Evolutionary conservation across 2,113 vertebrate species (phyloP).

Genomic region (Taxidea taxus): DNA sequence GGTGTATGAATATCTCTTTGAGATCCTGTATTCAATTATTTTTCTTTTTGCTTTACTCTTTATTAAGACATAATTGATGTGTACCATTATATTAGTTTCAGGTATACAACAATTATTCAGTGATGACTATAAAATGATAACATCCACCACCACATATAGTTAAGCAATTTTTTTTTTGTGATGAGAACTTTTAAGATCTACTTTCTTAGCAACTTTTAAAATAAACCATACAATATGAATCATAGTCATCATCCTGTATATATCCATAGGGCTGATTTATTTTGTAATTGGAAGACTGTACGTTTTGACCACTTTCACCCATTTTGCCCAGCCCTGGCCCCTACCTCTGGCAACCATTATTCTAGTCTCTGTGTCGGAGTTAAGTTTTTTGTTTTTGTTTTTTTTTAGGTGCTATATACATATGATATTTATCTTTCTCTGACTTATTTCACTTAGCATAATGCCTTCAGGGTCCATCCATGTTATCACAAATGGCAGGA

Average conservation of each 20-base stretch:
- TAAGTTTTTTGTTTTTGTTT: background rate
- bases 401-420: background rate
- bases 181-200: background rate
- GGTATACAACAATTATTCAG: background rate
- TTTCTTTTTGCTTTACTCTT: background rate
- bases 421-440: background rate
- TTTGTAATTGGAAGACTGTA: background rate
- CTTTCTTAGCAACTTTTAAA: background rate
- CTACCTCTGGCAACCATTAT: background rate
- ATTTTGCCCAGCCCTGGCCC: background rate
- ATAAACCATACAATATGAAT: background rate
- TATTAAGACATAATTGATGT: background rate
- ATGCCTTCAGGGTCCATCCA: background rate
- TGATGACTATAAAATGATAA: background rate
- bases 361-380: background rate
- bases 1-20: background rate
- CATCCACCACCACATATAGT: background rate
- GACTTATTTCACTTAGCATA: background rate
- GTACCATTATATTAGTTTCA: background rate
- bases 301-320: background rate
- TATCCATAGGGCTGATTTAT: background rate
- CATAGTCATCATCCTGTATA: background rate
- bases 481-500: background rate
- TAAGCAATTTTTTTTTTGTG: background rate
- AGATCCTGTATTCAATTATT: background rate